phyloP scores from a whole-genome alignment of 2,113 vertebrate species.

The Podarcis muralis region DNA sequence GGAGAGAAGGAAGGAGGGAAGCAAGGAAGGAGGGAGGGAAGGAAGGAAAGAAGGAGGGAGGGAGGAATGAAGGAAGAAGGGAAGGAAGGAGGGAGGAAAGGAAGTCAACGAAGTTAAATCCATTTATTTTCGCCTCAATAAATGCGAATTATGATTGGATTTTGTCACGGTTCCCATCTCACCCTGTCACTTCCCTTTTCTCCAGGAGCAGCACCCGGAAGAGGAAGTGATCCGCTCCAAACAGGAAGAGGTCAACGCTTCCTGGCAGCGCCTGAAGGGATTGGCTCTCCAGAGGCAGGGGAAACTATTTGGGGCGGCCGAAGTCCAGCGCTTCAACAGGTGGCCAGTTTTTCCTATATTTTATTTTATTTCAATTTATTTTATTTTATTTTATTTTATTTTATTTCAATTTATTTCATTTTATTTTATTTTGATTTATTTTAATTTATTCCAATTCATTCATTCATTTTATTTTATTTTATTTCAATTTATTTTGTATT shows the following conservation, averaged over 20 bases:
- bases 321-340: slow-evolving; percentile 99
- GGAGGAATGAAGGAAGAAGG: accelerated
- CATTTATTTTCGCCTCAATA: no score
- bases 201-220: slow-evolving; percentile 91
- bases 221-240: slow-evolving; percentile 90
- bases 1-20: no score
- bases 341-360: slow-evolving; percentile 34
- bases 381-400: no score
- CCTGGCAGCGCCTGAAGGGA: slow-evolving; percentile 95
- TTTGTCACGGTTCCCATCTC: no score
- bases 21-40: accelerated
- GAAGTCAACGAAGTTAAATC: slow-evolving; percentile 71
- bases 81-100: no score
- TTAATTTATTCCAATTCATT: no score
- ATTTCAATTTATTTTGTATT: no score
- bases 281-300: slow-evolving; percentile 93
- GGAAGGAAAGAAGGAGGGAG: accelerated
- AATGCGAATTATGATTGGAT: no score
- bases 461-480: no score
- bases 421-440: no score
- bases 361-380: no score
- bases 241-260: slow-evolving; percentile 93
- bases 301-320: slow-evolving; percentile 93
- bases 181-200: background rate
- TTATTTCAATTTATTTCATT: no score